phyloP scores from a whole-genome alignment of 2,888 invertebrate genomes.

The Dolichopus griseipennis region DNA sequence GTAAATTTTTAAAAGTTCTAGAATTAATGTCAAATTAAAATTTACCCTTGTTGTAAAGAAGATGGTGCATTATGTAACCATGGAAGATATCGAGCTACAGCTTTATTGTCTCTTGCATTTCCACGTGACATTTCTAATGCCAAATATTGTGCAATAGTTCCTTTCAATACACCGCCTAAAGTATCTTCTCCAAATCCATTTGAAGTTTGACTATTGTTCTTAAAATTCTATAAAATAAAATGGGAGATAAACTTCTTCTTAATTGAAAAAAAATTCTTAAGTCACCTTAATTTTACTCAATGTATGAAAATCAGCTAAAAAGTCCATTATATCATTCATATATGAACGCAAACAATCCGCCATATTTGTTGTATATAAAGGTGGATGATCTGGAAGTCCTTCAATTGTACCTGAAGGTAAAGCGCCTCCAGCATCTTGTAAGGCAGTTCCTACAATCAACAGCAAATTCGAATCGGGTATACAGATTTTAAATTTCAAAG shows the following conservation, averaged over 20 bases:
- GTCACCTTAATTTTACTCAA: slow-evolving; percentile 89
- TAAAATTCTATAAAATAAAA: slow-evolving; percentile 30
- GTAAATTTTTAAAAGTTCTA: not conserved
- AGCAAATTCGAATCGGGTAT: slow-evolving; percentile 93
- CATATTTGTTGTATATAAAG: slow-evolving; percentile 65
- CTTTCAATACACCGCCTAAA: slow-evolving; percentile 90
- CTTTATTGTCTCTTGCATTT: slow-evolving; percentile 72
- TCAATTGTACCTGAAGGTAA: slow-evolving; percentile 67
- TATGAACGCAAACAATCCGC: slow-evolving; percentile 91
- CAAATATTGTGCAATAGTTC: slow-evolving; percentile 86
- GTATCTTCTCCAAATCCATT: slow-evolving; percentile 89
- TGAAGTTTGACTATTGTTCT: slow-evolving; percentile 50
- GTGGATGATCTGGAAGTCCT: slow-evolving; percentile 45
- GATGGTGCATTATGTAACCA: slow-evolving; percentile 82
- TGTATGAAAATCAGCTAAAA: slow-evolving; percentile 92
- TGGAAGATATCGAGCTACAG: slow-evolving; percentile 72
- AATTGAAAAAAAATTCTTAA: not conserved
- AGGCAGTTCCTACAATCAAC: slow-evolving; percentile 75
- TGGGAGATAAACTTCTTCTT: not conserved
- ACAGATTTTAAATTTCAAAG: slow-evolving; percentile 87
- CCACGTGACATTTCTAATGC: slow-evolving; percentile 90
- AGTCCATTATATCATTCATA: slow-evolving; percentile 85
- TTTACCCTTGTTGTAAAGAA: slow-evolving; percentile 69
- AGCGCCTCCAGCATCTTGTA: slow-evolving; percentile 87
- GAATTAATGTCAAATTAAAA: not conserved